These are phyloP conservation scores for Sipha maydis DNA, from an alignment of 2,888 invertebrate genomes.

Conservation along the genomic window DNA sequence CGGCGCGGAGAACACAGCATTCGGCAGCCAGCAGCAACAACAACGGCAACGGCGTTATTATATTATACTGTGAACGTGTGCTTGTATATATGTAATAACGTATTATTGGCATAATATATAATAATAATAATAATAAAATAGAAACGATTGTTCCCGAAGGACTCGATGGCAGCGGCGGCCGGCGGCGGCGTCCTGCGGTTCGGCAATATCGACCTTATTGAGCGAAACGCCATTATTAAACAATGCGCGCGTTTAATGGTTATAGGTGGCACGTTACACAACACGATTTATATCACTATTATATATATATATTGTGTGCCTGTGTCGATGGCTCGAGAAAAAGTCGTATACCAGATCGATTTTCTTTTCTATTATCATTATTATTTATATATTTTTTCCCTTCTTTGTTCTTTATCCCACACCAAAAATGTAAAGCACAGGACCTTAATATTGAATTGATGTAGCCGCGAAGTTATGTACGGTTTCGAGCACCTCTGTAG, in stretches of 20 bases:
- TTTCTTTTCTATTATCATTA: slow-evolving; percentile 4
- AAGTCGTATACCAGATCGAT: background rate
- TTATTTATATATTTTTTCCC: background rate
- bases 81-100: background rate
- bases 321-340: slow-evolving; percentile 13
- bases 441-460: background rate
- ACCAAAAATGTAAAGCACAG: background rate
- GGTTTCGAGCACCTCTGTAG: background rate
- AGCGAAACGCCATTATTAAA: slow-evolving; percentile 40
- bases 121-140: slow-evolving; percentile 33
- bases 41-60: background rate
- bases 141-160: slow-evolving; percentile 51
- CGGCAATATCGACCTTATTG: slow-evolving; percentile 17
- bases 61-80: background rate
- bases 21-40: background rate
- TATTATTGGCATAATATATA: background rate
- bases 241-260: slow-evolving; percentile 32
- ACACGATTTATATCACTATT: slow-evolving; percentile 28
- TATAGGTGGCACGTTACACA: background rate
- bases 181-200: slow-evolving; percentile 38
- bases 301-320: background rate
- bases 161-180: slow-evolving; percentile 18
- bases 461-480: background rate
- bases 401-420: background rate
- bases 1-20: background rate